Evolutionary conservation across 2,888 invertebrate genomes (phyloP).

Genomic region (Lasius fuliginosus): DNA sequence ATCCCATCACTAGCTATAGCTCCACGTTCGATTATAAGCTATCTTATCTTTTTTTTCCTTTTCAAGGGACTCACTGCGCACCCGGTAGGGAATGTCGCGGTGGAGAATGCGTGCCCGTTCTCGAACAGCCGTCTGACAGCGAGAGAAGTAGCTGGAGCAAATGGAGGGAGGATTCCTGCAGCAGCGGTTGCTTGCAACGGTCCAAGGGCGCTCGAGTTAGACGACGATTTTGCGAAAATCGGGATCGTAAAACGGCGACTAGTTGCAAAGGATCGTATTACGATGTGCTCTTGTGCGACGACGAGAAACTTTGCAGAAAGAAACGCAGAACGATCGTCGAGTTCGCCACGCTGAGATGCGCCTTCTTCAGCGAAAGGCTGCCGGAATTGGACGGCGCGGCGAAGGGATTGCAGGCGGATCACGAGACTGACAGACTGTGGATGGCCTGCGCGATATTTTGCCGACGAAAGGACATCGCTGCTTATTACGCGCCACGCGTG

Average conservation of each 20-base stretch:
- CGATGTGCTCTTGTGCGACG: constrained; percentile 90
- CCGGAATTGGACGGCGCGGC: constrained; percentile 89
- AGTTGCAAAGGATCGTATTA: constrained; percentile 89
- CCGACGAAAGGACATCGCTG: constrained; percentile 89
- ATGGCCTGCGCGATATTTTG: constrained; percentile 94
- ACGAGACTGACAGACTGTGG: constrained; percentile 92
- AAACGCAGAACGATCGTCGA: constrained; percentile 87
- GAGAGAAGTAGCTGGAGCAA: constrained; percentile 89
- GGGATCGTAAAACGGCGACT: constrained; percentile 82
- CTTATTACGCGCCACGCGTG: constrained; percentile 92
- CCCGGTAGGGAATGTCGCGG: constrained; percentile 87
- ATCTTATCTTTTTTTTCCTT: not conserved
- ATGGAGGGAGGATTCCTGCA: constrained; percentile 89
- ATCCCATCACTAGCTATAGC: no score
- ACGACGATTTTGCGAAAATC: constrained; percentile 88
- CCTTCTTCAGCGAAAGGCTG: constrained; percentile 89
- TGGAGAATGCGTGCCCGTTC: constrained; percentile 77
- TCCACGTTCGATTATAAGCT: not conserved
- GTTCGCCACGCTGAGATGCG: constrained; percentile 89
- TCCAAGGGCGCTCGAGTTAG: constrained; percentile 89
- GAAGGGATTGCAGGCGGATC: constrained; percentile 92
- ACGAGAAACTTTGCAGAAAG: constrained; percentile 88
- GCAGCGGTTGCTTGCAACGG: constrained; percentile 90
- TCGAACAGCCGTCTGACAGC: constrained; percentile 73
- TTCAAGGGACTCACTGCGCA: constrained; percentile 89